Evolutionary conservation across 2,797 vertebrate species (phyloP).

Genomic region (Pseudochirops corinnae): DNA sequence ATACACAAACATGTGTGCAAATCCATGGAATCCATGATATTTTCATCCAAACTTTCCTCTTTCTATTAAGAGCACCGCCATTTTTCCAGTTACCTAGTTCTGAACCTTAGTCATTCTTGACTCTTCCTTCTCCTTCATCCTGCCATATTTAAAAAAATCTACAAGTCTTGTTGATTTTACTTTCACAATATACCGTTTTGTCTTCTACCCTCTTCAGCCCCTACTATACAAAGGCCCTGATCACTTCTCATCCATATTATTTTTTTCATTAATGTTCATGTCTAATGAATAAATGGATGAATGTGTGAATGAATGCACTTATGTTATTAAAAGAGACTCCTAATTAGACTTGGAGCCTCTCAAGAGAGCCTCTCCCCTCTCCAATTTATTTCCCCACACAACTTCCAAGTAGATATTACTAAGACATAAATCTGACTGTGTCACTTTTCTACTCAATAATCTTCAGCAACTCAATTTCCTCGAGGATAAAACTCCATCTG

Average conservation of each 20-base stretch:
- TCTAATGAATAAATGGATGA: not conserved
- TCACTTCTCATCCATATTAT: not conserved
- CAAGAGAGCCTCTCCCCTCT: not conserved
- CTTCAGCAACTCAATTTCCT: not conserved
- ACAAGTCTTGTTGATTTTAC: not conserved
- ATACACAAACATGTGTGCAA: no score
- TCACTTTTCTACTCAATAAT: not conserved
- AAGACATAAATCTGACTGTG: not conserved
- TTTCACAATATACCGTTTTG: not conserved
- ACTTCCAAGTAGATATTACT: not conserved
- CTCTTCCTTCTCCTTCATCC: not conserved
- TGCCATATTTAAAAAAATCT: not conserved
- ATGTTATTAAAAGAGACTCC: not conserved
- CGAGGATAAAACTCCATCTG: not conserved
- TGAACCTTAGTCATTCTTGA: not conserved
- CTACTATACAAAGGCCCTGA: not conserved
- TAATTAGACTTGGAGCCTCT: not conserved
- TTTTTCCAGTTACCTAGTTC: not conserved
- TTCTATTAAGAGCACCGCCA: not conserved
- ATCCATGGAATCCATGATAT: not conserved
- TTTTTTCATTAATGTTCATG: not conserved
- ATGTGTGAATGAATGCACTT: not conserved
- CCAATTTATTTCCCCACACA: not conserved
- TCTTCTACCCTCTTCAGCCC: not conserved
- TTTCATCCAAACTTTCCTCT: not conserved